Evolutionary conservation across 2,888 invertebrate species (phyloP).

Genomic region (Drosophila putrida): DNA sequence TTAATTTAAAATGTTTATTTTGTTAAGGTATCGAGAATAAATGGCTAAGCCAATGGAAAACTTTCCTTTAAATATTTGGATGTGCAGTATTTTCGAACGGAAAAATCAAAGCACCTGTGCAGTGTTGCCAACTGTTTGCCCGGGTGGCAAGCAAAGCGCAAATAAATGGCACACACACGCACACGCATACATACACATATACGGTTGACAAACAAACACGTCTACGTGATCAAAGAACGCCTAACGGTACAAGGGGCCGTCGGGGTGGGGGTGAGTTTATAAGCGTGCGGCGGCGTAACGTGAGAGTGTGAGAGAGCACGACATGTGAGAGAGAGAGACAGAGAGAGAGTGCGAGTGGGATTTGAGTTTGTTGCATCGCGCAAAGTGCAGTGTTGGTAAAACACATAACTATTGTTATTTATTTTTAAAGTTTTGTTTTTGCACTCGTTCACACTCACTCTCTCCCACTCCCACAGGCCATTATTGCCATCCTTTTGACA

Average conservation of each 20-base stretch:
- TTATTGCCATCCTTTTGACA: slow-evolving; percentile 23
- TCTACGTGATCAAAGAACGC: slow-evolving; percentile 62
- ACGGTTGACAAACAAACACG: slow-evolving; percentile 45
- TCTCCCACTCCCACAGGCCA: slow-evolving; percentile 8
- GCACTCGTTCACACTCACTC: slow-evolving; percentile 3
- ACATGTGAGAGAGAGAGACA: slow-evolving; percentile 8
- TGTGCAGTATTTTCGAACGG: slow-evolving; percentile 3
- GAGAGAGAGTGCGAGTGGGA: slow-evolving; percentile 35
- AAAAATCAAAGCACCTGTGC: slow-evolving; percentile 46
- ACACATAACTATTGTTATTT: slow-evolving; percentile 27
- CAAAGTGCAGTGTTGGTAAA: slow-evolving; percentile 38
- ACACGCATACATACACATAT: neutral
- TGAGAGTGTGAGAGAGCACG: slow-evolving; percentile 13
- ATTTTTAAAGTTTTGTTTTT: slow-evolving; percentile 42
- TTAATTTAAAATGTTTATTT: neutral
- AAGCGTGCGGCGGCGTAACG: slow-evolving; percentile 34
- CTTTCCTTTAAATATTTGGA: slow-evolving; percentile 19
- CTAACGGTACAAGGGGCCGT: slow-evolving; percentile 32
- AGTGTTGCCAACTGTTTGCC: slow-evolving; percentile 39
- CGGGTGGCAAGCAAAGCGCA: slow-evolving; percentile 43
- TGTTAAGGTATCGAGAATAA: neutral
- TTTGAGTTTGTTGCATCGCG: slow-evolving; percentile 40
- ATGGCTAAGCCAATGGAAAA: neutral
- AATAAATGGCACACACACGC: slow-evolving; percentile 46
- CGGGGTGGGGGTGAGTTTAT: slow-evolving; percentile 41